Evolutionary conservation across 35 echinoderm and acorn worm genomes (phyloP), one percentile per base, ranked within the genome.

Genomic region (Diadema setosum): DNA sequence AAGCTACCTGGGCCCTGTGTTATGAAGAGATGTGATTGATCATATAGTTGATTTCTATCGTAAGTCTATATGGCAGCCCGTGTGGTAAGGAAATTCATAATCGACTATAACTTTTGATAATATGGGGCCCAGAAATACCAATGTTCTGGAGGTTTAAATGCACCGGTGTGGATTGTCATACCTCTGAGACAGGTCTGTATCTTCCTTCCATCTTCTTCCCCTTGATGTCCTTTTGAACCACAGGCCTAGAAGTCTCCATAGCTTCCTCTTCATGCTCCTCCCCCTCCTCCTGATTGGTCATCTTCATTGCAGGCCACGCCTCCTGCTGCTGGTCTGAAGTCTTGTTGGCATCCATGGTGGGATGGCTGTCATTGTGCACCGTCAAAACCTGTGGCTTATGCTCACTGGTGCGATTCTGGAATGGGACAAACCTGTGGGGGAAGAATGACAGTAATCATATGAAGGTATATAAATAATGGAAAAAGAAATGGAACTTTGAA

Each of bases 151-250:
- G n/a, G n/a, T n/a, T n/a, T n/a, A n/a, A n/a, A n/a, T n/a, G n/a
- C n/a, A n/a, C n/a, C n/a, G n/a, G n/a, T n/a, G n/a, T n/a, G n/a
- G n/a, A n/a, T 48, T 39, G 78, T 21, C 48, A 18, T 81, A 94
- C 96, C 86, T 94, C 85, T 36, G 78, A 82, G 1, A 98, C 92
- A 31, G 92, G 70, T 80, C 58, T 94, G 58, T 93, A 98, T 85
- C 95, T 80, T 33, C 65, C 84, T 24, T 98, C 95, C 91, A 94
- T 86, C 46, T 88, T 83, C 45, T 83, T 89, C 8, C 31, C 45
- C 33, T 55, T 82, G 11, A 36, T 74, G 45, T 35, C 9, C 30
- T 12, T 42, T n/a, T n/a, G n/a, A 40, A 81, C 25, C 73, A 78
- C 73, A 43, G 73, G 73, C 73, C 40, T 78, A 1, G 73, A 78